phyloP scores from a whole-genome alignment of 2,113 vertebrate species.

The Megaceryle torquata region DNA sequence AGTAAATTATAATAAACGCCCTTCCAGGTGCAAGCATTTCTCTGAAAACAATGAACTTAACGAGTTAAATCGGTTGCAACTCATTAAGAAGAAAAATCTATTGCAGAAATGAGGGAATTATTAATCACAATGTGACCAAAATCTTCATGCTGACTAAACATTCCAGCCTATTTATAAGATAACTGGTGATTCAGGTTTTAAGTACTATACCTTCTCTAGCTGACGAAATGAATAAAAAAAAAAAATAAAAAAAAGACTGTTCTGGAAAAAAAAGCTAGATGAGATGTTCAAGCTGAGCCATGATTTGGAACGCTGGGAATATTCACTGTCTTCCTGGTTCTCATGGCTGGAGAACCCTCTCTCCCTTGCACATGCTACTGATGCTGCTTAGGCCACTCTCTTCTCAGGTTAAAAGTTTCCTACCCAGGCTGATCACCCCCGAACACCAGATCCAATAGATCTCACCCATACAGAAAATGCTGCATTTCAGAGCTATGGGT shows the following conservation, averaged over 20 bases:
- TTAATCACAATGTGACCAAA: not conserved
- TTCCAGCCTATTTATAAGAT: not conserved
- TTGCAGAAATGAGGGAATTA: not conserved
- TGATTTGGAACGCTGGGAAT: not conserved
- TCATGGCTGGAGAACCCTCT: not conserved
- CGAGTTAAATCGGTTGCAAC: not conserved
- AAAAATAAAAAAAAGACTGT: not conserved
- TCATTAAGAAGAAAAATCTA: not conserved
- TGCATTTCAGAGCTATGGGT: fast-evolving
- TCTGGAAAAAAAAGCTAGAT: not conserved
- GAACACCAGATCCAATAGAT: not conserved
- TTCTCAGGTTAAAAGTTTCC: not conserved
- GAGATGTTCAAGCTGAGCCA: not conserved
- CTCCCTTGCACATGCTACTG: not conserved
- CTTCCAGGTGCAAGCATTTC: not conserved
- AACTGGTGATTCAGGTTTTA: not conserved
- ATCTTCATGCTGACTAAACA: not conserved
- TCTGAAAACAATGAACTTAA: not conserved
- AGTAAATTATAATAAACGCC: not conserved
- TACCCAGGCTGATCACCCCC: not conserved
- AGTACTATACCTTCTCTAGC: not conserved
- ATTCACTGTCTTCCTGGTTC: not conserved
- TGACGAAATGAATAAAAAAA: not conserved
- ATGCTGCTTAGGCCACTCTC: not conserved
- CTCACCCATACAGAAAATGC: not conserved